Evolutionary conservation across 1,140 invertebrate genomes (phyloP).

Genomic region (Bradysia coprophila): DNA sequence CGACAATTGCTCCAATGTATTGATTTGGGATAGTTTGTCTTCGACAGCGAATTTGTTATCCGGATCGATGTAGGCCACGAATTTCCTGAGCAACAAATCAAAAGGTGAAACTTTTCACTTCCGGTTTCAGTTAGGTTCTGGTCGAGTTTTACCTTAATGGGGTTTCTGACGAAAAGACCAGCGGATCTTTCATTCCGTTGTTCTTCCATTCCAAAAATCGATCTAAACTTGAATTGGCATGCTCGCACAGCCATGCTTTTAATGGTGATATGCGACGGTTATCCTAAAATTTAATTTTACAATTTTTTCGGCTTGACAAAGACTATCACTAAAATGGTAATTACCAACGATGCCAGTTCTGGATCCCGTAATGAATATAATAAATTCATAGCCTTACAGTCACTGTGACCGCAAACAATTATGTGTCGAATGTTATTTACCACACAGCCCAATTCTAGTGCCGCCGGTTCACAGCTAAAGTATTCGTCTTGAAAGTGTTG

Average conservation of each 20-base stretch:
- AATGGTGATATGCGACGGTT: constrained; percentile 73
- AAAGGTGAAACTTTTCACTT: no score
- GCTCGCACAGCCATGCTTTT: constrained; percentile 77
- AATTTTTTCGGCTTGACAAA: not conserved
- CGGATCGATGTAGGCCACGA: constrained; percentile 87
- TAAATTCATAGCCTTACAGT: constrained; percentile 95
- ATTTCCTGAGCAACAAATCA: no score
- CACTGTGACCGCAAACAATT: constrained; percentile 91
- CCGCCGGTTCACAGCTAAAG: constrained; percentile 84
- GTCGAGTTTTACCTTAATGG: no score
- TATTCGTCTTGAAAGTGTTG: constrained; percentile 70
- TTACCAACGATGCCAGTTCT: constrained; percentile 49
- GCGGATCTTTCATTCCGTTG: constrained; percentile 34
- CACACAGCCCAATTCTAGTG: constrained; percentile 81
- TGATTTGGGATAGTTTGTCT: constrained; percentile 90
- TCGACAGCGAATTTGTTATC: constrained; percentile 74
- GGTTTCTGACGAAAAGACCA: constrained; percentile 72
- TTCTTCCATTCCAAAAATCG: constrained; percentile 63
- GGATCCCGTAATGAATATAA: constrained; percentile 65
- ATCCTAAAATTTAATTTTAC: constrained; percentile 27
- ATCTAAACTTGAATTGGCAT: constrained; percentile 60
- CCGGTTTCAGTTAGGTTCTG: no score
- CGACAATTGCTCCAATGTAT: constrained; percentile 83
- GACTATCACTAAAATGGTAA: constrained; percentile 8
- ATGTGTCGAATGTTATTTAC: constrained; percentile 86